A percentile compares a stretch with the other conserved stretches of the same genome.
Conservation (phyloP, 2,797 vertebrate genomes). For the Ara ararauna region DNA sequence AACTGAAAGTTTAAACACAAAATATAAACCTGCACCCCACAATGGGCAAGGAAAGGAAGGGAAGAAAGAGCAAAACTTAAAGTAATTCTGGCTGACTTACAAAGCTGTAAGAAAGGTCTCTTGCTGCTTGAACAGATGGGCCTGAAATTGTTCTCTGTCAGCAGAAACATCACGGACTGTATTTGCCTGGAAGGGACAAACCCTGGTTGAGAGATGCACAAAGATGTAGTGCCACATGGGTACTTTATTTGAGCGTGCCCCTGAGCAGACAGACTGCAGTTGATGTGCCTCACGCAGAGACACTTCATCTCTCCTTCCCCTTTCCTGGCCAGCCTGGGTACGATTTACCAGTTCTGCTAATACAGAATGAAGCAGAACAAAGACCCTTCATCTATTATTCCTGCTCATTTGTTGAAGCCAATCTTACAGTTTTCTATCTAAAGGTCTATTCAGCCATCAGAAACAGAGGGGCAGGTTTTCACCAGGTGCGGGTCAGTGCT, state of each 20-base stretch:
- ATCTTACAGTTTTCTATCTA: fast-evolving
- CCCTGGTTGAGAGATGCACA: neutral
- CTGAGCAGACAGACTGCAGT: fast-evolving
- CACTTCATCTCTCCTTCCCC: neutral
- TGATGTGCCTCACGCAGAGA: neutral
- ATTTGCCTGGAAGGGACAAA: neutral
- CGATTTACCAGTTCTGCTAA: neutral
- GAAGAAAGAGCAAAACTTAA: neutral
- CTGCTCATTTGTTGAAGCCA: neutral
- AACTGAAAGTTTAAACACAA: neutral
- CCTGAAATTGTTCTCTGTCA: constrained; percentile 1
- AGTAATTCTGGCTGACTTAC: neutral
- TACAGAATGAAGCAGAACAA: neutral
- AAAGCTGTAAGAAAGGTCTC: neutral
- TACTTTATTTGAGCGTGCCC: neutral
- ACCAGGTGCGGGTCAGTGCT: fast-evolving
- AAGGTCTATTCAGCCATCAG: neutral
- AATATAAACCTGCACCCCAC: neutral
- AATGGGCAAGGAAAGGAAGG: neutral
- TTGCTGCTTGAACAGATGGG: constrained; percentile 21
- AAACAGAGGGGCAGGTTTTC: fast-evolving
- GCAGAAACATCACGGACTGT: neutral
- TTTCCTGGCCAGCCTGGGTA: neutral
- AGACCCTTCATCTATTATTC: too few species aligned
- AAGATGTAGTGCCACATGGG: neutral